Evolutionary conservation across 2,888 invertebrate species (phyloP), one percentile per base, ranked within the genome.

Genomic region (Eulithis testata): DNA sequence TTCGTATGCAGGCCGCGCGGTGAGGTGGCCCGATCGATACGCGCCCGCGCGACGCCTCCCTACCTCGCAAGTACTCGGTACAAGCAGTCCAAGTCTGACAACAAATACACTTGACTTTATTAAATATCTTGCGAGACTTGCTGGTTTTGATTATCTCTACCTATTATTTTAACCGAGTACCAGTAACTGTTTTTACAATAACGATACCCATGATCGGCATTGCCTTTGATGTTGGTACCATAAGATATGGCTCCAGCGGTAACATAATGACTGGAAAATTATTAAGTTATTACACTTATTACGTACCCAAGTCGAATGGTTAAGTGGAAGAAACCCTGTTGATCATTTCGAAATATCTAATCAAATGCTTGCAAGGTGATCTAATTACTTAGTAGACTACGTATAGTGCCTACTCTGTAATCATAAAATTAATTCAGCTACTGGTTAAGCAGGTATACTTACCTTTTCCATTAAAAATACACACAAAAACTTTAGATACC

Each of bases 1-100:
- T 91, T 91, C 89, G 92, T 90, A 92, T 93, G 92, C 93, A 90
- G 89, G 88, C 87, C 88, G 88, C 88, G 85, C 83, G 85, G 83
- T 81, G 70, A 68, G 79, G 83, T 79, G 83, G 77, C 79, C 81
- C 91, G 92, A 91, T 91, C 91, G 89, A 91, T 91, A 91, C 91
- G 90, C 91, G 90, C 91, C 91, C 90, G 91, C 90, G 90, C 91
- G 91, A 84, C 89, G 84, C 84, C 82, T 81, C 85, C 86, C 87
- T 80, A 81, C 71, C 68, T 66, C 63, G 61, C 80, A 78, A 82
- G 82, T 82, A 79, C 69, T 65, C 69, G 65, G 68, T 65, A 79
- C 84, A 81, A 86, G 83, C 69, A 68, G 71, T 67, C 78, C 84
- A 82, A 86, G 85, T 85, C 83, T 81, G 81, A 79, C 81, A 81